Percentiles rank a stretch among this genome's conserved stretches.
phyloP scores from a whole-genome alignment of 2,888 invertebrate genomes.

The Cyclophora punctaria region DNA sequence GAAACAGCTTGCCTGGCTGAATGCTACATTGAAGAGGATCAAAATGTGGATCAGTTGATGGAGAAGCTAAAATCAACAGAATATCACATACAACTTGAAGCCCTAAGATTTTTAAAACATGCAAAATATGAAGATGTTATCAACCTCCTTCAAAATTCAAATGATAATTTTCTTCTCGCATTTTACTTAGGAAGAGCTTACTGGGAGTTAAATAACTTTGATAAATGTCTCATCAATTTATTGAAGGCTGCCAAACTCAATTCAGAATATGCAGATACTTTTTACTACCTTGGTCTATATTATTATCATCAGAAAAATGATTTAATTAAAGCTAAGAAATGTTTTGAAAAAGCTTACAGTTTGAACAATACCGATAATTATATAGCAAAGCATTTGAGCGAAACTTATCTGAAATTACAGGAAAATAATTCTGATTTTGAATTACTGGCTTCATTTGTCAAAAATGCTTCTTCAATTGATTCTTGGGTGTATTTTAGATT shows the following conservation, averaged over 20 bases:
- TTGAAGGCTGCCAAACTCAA: slow-evolving; percentile 82
- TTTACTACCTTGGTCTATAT: slow-evolving; percentile 84
- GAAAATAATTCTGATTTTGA: slow-evolving; percentile 79
- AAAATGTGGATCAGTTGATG: slow-evolving; percentile 38
- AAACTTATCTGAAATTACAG: slow-evolving; percentile 80
- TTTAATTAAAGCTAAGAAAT: slow-evolving; percentile 83
- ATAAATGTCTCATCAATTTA: slow-evolving; percentile 77
- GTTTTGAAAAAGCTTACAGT: slow-evolving; percentile 88
- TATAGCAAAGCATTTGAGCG: slow-evolving; percentile 84
- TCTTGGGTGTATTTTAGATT: slow-evolving; percentile 90
- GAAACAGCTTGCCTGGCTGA: slow-evolving; percentile 50
- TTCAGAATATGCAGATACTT: slow-evolving; percentile 83
- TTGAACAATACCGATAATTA: slow-evolving; percentile 80
- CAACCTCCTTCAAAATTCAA: slow-evolving; percentile 56
- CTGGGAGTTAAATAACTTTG: slow-evolving; percentile 74
- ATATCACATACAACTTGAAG: slow-evolving; percentile 57
- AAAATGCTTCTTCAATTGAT: slow-evolving; percentile 64
- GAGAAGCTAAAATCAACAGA: slow-evolving; percentile 39
- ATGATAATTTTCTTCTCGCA: slow-evolving; percentile 67
- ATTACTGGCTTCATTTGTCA: slow-evolving; percentile 69
- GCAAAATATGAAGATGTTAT: slow-evolving; percentile 72
- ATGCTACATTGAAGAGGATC: slow-evolving; percentile 51
- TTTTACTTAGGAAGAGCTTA: slow-evolving; percentile 76
- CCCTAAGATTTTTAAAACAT: slow-evolving; percentile 65
- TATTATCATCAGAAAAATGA: slow-evolving; percentile 79